These are phyloP conservation scores for Stenopsyche tienmushanensis DNA, from an alignment of 1,140 invertebrate species.

Conservation along the genomic window DNA sequence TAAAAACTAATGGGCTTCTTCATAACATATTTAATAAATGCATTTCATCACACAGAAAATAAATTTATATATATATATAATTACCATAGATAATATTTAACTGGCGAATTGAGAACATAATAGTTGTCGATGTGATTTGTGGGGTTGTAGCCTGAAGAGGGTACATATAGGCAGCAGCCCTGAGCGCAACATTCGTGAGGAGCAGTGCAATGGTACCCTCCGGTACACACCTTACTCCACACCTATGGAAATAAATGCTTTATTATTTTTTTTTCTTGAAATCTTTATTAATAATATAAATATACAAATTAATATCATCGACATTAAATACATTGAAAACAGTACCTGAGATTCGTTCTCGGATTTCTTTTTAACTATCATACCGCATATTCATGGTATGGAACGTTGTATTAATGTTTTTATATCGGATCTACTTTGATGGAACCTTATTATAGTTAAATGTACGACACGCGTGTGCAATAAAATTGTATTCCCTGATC, in stretches of 20 bases:
- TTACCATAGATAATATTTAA: conserved; percentile 40
- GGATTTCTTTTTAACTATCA: no score
- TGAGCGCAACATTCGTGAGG: conserved; percentile 37
- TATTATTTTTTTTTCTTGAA: no score
- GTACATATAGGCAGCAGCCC: conserved; percentile 36
- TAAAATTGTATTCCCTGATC: no score
- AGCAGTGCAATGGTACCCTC: conserved; percentile 33
- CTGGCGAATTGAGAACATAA: conserved; percentile 34
- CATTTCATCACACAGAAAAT: no score
- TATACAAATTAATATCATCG: neutral
- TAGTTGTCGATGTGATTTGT: conserved; percentile 24
- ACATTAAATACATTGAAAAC: neutral
- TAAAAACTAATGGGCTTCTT: no score
- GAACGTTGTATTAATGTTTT: no score
- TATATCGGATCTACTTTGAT: neutral
- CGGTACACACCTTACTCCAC: conserved; percentile 32
- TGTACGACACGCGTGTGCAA: no score
- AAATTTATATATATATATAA: neutral
- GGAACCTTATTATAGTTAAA: no score
- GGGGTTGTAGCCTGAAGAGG: conserved; percentile 21
- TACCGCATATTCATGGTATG: no score
- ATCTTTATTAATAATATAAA: no score
- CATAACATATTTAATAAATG: no score
- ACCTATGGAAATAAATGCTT: conserved; percentile 31
- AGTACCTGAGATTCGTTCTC: neutral